Percentiles rank a stretch among this genome's conserved stretches.
Evolutionary conservation across 2,113 vertebrate genomes (phyloP).

Genomic region (Megaleporinus macrocephalus): DNA sequence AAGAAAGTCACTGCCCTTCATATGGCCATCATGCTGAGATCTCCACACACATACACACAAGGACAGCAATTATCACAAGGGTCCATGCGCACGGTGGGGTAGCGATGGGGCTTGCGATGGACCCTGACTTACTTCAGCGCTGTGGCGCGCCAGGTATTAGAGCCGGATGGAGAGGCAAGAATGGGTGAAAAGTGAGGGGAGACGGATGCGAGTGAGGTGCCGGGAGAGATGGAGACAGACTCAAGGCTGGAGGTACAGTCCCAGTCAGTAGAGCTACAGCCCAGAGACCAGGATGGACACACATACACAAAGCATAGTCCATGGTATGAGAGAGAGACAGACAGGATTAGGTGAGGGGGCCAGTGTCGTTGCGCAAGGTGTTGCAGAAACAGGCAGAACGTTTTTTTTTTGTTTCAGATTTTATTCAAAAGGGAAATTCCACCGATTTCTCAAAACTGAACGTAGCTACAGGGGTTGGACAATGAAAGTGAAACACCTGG

Average conservation of each 20-base stretch:
- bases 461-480: too few relatives aligned
- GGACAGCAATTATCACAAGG: constrained; percentile 25
- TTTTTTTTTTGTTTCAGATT: constrained; percentile 20
- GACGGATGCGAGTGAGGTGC: constrained; percentile 77
- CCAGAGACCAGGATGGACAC: constrained; percentile 50
- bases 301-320: constrained; percentile 65
- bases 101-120: constrained; percentile 50
- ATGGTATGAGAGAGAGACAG: constrained; percentile 49
- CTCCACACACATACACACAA: constrained; percentile 23
- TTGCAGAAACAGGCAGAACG: constrained; percentile 29
- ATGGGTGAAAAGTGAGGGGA: constrained; percentile 78
- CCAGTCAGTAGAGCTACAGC: constrained; percentile 74
- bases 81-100: constrained; percentile 41
- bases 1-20: not conserved
- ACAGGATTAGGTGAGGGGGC: constrained; percentile 48
- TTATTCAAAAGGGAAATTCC: not conserved
- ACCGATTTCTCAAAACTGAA: too few relatives aligned
- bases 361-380: constrained; percentile 49
- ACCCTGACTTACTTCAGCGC: constrained; percentile 79
- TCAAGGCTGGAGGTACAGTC: constrained; percentile 61
- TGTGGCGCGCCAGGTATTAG: constrained; percentile 77
- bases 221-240: constrained; percentile 73
- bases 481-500: too few relatives aligned
- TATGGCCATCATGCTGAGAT: constrained; percentile 1
- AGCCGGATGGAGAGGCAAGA: constrained; percentile 73